Percentiles rank a stretch among this genome's conserved stretches.
Conservation (phyloP, 2,113 vertebrate species). For the Corvus moneduloides region DNA sequence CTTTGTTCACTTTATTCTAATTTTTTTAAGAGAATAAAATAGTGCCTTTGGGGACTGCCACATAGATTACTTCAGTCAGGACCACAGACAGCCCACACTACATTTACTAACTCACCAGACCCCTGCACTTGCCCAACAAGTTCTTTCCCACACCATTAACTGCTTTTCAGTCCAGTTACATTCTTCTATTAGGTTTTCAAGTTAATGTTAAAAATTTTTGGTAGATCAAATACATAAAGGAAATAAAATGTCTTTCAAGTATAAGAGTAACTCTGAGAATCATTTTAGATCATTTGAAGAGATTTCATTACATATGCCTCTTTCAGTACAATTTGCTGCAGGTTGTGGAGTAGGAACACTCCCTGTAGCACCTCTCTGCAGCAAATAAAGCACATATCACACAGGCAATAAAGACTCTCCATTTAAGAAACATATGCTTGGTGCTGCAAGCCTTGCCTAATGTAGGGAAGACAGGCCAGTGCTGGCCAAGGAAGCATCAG, state of each 20-base stretch:
- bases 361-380: neutral
- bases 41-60: neutral
- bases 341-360: neutral
- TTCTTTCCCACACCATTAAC: neutral
- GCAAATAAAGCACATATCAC: neutral
- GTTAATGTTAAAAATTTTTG: neutral
- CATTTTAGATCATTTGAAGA: neutral
- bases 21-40: constrained; percentile 6
- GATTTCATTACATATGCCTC: neutral
- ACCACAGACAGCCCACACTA: neutral
- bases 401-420: constrained; percentile 15
- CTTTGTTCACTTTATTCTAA: constrained; percentile 64
- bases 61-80: neutral
- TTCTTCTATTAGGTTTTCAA: neutral
- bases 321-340: neutral
- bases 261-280: neutral
- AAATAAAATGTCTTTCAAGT: neutral
- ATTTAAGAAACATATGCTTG: constrained; percentile 50
- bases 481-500: neutral
- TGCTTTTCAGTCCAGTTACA: neutral
- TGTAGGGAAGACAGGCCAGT: neutral
- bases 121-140: neutral
- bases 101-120: neutral
- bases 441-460: constrained; percentile 7
- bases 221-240: neutral